Evolutionary conservation across 2,113 vertebrate genomes (phyloP).

Genomic region (Xerus inauris): DNA sequence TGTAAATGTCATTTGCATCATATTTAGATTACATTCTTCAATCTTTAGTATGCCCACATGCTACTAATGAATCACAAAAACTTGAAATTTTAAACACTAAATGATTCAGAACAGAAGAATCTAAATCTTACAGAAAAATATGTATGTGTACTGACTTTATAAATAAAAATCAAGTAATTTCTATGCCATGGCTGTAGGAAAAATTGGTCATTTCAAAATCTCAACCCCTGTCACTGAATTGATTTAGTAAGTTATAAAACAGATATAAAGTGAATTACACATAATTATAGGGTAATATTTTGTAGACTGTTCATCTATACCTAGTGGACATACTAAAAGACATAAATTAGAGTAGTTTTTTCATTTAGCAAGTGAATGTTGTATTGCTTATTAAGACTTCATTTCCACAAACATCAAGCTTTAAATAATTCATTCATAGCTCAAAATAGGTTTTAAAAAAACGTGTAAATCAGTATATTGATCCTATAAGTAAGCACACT

Average conservation of each 20-base stretch:
- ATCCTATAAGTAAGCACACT: not conserved
- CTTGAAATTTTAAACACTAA: slow-evolving; percentile 54
- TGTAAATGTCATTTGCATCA: slow-evolving; percentile 9
- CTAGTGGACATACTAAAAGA: slow-evolving; percentile 42
- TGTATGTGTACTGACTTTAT: not conserved
- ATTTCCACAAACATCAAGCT: slow-evolving; percentile 44
- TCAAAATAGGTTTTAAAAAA: slow-evolving; percentile 27
- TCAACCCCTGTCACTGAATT: slow-evolving; percentile 47
- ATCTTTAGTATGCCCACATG: slow-evolving; percentile 4
- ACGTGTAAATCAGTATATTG: not conserved
- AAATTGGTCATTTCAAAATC: slow-evolving; percentile 68
- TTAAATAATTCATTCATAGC: slow-evolving; percentile 30
- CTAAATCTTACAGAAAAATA: slow-evolving; percentile 47
- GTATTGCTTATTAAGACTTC: slow-evolving; percentile 44
- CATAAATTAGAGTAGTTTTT: not conserved
- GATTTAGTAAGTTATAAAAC: slow-evolving; percentile 44
- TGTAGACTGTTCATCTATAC: not conserved
- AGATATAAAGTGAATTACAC: slow-evolving; percentile 57
- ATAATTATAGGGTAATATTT: slow-evolving; percentile 53
- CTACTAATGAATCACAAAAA: slow-evolving; percentile 42
- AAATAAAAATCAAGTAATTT: slow-evolving; percentile 60
- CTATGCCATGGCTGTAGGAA: not conserved
- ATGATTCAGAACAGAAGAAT: slow-evolving; percentile 21
- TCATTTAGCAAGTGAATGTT: slow-evolving; percentile 47
- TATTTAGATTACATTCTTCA: slow-evolving; percentile 48